phyloP scores from a whole-genome alignment of 2,888 invertebrate species.

The Lithophane semibrunnea region DNA sequence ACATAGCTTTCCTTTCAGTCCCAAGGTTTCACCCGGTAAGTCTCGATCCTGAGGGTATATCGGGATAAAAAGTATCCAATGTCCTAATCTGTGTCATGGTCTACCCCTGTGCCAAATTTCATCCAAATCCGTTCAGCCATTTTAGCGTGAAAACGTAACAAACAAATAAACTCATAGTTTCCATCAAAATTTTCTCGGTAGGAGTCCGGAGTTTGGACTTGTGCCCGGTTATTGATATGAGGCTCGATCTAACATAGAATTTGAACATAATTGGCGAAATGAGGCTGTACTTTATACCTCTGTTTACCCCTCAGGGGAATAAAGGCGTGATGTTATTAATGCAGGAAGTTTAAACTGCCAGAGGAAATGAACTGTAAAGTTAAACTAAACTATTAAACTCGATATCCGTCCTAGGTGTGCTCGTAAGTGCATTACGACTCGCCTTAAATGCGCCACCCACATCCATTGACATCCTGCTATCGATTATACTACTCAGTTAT shows the following conservation, averaged over 20 bases:
- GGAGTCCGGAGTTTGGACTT: background rate
- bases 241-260: too few relatives aligned
- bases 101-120: too few relatives aligned
- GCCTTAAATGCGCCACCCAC: constrained; percentile 35
- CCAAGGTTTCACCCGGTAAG: too few relatives aligned
- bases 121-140: too few relatives aligned
- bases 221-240: too few relatives aligned
- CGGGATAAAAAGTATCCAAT: too few relatives aligned
- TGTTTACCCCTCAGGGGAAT: background rate
- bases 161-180: too few relatives aligned
- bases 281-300: background rate
- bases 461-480: constrained; percentile 29
- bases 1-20: too few relatives aligned
- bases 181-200: background rate
- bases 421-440: constrained; percentile 33
- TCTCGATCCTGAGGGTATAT: too few relatives aligned
- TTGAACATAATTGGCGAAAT: background rate
- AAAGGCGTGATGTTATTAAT: background rate
- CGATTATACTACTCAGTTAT: constrained; percentile 20
- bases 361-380: constrained; percentile 21
- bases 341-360: constrained; percentile 28
- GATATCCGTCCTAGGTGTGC: constrained; percentile 21
- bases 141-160: too few relatives aligned
- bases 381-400: constrained; percentile 38
- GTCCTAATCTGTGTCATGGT: too few relatives aligned